Conservation (phyloP, 2,888 invertebrate genomes). For the Drymonia ruficornis region DNA sequence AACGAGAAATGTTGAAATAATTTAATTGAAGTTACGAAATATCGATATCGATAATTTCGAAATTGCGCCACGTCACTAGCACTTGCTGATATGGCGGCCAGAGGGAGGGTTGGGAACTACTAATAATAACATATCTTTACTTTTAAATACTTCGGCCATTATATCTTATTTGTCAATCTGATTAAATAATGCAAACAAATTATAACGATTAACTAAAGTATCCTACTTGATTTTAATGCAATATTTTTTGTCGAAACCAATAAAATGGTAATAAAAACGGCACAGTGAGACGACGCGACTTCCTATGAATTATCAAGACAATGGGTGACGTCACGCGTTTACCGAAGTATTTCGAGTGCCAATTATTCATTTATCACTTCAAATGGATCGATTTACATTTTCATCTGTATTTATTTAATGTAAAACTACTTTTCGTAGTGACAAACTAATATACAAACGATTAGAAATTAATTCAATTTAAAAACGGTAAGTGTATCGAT, state of each 20-base stretch:
- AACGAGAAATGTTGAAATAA: conserved; percentile 22
- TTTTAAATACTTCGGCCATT: conserved; percentile 13
- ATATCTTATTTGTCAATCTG: conserved; percentile 1
- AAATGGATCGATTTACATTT: conserved; percentile 11
- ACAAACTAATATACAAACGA: not conserved
- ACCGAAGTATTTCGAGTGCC: conserved; percentile 32
- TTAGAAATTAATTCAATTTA: conserved; percentile 13
- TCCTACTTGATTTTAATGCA: not conserved
- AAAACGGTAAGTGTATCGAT: conserved; percentile 13
- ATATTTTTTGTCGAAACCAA: conserved; percentile 19
- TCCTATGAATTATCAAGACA: conserved; percentile 46
- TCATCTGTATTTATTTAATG: conserved; percentile 1
- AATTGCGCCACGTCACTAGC: conserved; percentile 55
- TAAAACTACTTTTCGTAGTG: conserved; percentile 6
- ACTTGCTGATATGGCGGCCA: conserved; percentile 60
- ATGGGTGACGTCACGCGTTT: conserved; percentile 64
- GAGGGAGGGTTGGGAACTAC: conserved; percentile 38
- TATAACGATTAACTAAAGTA: not conserved
- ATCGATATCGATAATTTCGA: conserved; percentile 52
- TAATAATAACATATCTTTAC: conserved; percentile 33
- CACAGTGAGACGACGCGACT: conserved; percentile 26
- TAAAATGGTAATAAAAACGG: conserved; percentile 18
- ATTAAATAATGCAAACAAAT: conserved; percentile 4
- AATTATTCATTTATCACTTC: conserved; percentile 22
- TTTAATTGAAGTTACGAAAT: conserved; percentile 26